Percentiles rank a stretch among this genome's conserved stretches.
These are phyloP conservation scores for Conus ventricosus DNA, from an alignment of 1,140 invertebrate genomes.

Conservation along the genomic window DNA sequence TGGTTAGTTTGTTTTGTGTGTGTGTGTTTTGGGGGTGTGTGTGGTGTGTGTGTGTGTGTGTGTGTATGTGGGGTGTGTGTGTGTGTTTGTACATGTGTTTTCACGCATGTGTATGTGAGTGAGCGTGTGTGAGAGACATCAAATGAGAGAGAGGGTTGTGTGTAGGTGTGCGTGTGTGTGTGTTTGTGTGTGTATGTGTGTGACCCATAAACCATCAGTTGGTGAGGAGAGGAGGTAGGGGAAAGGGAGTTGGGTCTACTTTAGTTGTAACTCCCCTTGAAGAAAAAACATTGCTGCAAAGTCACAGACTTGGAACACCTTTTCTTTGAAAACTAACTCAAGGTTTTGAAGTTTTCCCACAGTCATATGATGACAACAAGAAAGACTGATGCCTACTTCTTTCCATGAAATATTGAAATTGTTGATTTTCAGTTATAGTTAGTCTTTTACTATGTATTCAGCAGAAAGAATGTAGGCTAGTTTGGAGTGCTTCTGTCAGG, in stretches of 20 bases:
- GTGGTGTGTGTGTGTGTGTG: background rate
- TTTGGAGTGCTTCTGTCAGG: no score
- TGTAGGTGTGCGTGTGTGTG: background rate
- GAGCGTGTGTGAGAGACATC: background rate
- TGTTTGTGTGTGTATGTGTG: background rate
- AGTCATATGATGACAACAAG: no score
- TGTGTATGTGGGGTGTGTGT: background rate
- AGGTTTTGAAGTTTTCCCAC: no score
- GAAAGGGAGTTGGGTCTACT: background rate
- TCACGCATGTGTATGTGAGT: background rate
- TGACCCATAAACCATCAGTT: no score
- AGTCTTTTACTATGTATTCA: no score
- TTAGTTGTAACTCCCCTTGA: background rate
- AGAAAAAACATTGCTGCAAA: background rate
- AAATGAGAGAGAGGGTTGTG: background rate
- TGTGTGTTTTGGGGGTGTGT: no score
- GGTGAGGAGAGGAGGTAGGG: no score
- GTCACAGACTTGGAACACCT: background rate
- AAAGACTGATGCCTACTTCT: no score
- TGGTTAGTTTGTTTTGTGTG: no score
- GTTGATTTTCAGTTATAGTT: no score
- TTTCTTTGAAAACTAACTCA: background rate
- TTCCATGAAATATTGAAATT: no score
- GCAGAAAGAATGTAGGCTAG: no score
- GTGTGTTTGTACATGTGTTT: background rate